A percentile compares a stretch with the other conserved stretches of the same genome.
Conservation (phyloP, 2,888 invertebrate genomes). For the Lysandra bellargus region DNA sequence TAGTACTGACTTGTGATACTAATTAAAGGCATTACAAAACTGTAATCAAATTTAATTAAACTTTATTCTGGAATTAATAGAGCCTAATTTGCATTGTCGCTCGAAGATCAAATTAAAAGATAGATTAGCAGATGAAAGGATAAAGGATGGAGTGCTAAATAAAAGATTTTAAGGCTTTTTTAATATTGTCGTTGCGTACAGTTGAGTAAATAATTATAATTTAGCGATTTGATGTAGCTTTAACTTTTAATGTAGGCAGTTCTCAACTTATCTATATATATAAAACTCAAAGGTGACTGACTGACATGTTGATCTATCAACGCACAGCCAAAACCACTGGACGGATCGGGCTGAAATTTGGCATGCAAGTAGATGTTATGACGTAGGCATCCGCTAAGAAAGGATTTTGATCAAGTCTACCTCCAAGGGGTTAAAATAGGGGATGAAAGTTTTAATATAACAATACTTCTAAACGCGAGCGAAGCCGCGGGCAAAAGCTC, state of each 20-base stretch:
- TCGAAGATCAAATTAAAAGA: constrained; percentile 11
- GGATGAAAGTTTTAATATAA: no score
- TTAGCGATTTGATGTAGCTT: background rate
- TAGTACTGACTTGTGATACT: background rate
- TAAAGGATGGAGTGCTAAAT: background rate
- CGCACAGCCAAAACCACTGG: no score
- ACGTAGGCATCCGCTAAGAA: no score
- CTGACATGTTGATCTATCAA: no score
- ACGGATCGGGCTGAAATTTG: no score
- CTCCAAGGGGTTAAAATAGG: no score
- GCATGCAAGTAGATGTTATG: no score
- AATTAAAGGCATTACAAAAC: background rate
- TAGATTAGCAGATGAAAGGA: constrained; percentile 11
- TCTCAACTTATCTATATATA: no score
- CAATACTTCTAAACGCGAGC: no score
- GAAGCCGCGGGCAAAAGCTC: no score
- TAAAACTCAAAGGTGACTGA: no score
- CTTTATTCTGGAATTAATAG: background rate
- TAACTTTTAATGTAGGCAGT: background rate
- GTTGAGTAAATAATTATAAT: background rate
- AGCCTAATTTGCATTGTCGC: constrained; percentile 19
- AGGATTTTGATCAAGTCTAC: no score
- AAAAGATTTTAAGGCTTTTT: background rate
- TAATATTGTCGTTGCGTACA: background rate
- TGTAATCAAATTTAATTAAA: constrained; percentile 6